Conservation (phyloP, 1,140 invertebrate genomes). For the Sinonovacula constricta region DNA sequence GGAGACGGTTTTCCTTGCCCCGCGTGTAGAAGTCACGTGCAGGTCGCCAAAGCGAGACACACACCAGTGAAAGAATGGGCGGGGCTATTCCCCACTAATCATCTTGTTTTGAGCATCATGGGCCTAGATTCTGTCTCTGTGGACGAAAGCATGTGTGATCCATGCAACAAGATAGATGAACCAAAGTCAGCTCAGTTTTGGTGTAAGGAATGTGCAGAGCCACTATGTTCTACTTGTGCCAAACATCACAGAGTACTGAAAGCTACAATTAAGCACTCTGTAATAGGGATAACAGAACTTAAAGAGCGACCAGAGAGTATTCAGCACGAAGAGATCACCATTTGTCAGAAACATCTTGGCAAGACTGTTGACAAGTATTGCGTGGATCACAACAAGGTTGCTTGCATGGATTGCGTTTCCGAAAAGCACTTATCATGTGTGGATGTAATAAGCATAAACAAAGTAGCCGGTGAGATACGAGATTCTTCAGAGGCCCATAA, state of each 20-base stretch:
- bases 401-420: conserved; percentile 18
- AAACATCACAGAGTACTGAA: conserved; percentile 37
- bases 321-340: conserved; percentile 27
- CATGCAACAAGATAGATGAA: conserved; percentile 43
- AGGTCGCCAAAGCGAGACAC: conserved; percentile 2
- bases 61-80: conserved; percentile 27
- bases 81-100: conserved; percentile 38
- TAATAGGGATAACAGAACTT: conserved; percentile 21
- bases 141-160: conserved; percentile 27
- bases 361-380: conserved; percentile 33
- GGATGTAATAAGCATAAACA: conserved; percentile 23
- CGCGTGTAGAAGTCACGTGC: conserved; percentile 41
- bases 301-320: conserved; percentile 23
- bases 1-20: conserved; percentile 53
- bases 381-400: conserved; percentile 46
- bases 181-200: conserved; percentile 33
- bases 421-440: conserved; percentile 24
- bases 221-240: conserved; percentile 31
- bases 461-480: conserved; percentile 41
- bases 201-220: conserved; percentile 42
- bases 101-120: conserved; percentile 43
- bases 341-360: conserved; percentile 35
- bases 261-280: conserved; percentile 38
- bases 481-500: conserved; percentile 47
- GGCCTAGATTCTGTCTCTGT: conserved; percentile 15